Conservation (phyloP, 2,888 invertebrate genomes). For the Stenotaenia linearis region DNA sequence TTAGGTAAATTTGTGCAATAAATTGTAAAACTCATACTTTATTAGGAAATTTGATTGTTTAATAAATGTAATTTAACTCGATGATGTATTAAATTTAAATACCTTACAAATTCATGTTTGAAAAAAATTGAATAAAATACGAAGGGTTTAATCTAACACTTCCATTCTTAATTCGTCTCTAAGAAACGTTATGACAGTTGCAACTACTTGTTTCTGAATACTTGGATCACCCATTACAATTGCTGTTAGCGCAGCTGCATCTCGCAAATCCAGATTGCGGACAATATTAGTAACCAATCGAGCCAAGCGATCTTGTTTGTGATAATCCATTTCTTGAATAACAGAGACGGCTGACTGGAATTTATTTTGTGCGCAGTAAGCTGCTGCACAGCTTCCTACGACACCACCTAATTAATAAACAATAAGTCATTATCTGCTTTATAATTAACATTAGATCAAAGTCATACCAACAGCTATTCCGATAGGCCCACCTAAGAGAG, state of each 20-base stretch:
- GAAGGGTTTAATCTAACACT: constrained; percentile 27
- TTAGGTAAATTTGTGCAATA: too few relatives aligned
- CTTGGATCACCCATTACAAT: constrained; percentile 3
- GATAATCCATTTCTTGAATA: neutral
- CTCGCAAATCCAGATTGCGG: neutral
- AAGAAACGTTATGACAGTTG: neutral
- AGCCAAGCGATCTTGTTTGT: neutral
- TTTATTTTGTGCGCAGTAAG: neutral
- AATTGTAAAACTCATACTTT: neutral
- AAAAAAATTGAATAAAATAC: neutral
- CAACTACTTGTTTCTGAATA: constrained; percentile 1
- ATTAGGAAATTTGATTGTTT: neutral
- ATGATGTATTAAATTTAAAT: neutral
- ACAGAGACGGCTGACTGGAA: neutral
- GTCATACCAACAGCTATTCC: neutral
- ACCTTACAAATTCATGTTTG: neutral
- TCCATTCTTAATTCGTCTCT: constrained; percentile 9
- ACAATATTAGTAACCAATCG: neutral
- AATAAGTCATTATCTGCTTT: too few relatives aligned
- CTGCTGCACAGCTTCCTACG: neutral
- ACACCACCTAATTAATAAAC: neutral
- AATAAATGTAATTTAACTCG: neutral
- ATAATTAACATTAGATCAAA: neutral
- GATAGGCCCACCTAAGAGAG: neutral
- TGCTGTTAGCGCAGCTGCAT: neutral